These are phyloP conservation scores for Hydrocynus forskahlii DNA, from an alignment of 2,797 vertebrate genomes.

Conservation along the genomic window DNA sequence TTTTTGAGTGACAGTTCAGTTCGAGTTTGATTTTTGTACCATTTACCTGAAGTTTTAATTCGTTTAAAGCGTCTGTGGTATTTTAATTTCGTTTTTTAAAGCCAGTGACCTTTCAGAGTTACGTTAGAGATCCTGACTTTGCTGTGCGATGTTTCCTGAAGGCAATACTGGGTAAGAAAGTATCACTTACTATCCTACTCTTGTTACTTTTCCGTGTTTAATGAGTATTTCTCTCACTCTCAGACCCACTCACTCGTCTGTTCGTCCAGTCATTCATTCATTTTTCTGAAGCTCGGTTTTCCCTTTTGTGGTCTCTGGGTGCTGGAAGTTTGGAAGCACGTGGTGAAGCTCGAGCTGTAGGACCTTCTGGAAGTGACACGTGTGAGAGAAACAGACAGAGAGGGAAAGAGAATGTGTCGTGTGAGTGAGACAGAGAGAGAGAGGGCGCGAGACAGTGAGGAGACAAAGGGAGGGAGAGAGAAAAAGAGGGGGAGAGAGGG, in stretches of 20 bases:
- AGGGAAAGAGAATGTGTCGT: fast-evolving
- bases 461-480: too few species aligned
- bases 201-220: background rate
- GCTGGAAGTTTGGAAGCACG: too few species aligned
- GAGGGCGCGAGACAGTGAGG: too few species aligned
- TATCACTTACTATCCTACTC: background rate
- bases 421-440: too few species aligned
- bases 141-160: constrained; percentile 72
- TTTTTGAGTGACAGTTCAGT: background rate
- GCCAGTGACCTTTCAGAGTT: background rate
- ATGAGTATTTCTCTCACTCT: background rate
- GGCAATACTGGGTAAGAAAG: constrained; percentile 70
- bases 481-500: background rate
- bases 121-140: too few species aligned
- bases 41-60: background rate
- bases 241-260: background rate
- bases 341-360: too few species aligned
- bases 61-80: too few species aligned
- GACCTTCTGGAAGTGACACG: too few species aligned
- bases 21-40: background rate
- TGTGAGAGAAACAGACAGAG: fast-evolving
- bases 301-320: too few species aligned
- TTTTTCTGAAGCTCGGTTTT: too few species aligned
- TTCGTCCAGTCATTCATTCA: too few species aligned
- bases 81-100: background rate